Percentiles rank a stretch among this genome's conserved stretches.
Evolutionary conservation across 2,888 invertebrate species (phyloP).

Genomic region (Xanthorhoe spadicearia): DNA sequence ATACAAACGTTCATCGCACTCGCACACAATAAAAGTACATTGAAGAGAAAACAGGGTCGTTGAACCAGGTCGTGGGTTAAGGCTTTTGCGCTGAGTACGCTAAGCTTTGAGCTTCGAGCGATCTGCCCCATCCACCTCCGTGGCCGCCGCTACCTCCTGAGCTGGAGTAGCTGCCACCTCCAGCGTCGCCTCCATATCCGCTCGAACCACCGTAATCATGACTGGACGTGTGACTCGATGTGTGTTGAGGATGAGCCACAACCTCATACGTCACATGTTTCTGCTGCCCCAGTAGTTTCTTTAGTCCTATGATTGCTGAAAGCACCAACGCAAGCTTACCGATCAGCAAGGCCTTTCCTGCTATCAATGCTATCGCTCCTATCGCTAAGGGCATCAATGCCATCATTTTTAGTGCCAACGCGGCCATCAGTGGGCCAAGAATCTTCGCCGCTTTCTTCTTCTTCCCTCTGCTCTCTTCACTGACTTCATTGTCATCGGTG

Average conservation of each 20-base stretch:
- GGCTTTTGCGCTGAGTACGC: conserved; percentile 92
- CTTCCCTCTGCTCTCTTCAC: conserved; percentile 90
- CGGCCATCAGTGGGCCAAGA: conserved; percentile 90
- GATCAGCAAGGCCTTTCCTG: conserved; percentile 93
- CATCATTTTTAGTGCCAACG: conserved; percentile 91
- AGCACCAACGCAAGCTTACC: conserved; percentile 94
- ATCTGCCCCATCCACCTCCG: conserved; percentile 90
- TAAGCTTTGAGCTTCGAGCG: conserved; percentile 90
- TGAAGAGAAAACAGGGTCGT: conserved; percentile 74
- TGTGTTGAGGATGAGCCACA: conserved; percentile 93
- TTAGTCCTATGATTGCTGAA: conserved; percentile 92
- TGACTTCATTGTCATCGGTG: conserved; percentile 82
- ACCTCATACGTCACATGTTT: conserved; percentile 96
- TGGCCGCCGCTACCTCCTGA: conserved; percentile 71
- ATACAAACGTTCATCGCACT: conserved; percentile 67
- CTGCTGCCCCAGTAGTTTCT: conserved; percentile 91
- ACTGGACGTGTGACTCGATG: conserved; percentile 87
- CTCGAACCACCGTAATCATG: conserved; percentile 86
- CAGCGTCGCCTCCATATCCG: conserved; percentile 87
- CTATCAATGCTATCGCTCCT: conserved; percentile 92
- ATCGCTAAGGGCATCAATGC: conserved; percentile 91
- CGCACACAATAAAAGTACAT: conserved; percentile 62
- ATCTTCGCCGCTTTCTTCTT: conserved; percentile 93
- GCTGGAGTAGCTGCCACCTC: conserved; percentile 77
- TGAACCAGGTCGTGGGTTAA: conserved; percentile 67